A percentile compares a stretch with the other conserved stretches of the same genome.
These are phyloP conservation scores for Agrotis segetum DNA, from an alignment of 2,888 invertebrate genomes.

Conservation along the genomic window DNA sequence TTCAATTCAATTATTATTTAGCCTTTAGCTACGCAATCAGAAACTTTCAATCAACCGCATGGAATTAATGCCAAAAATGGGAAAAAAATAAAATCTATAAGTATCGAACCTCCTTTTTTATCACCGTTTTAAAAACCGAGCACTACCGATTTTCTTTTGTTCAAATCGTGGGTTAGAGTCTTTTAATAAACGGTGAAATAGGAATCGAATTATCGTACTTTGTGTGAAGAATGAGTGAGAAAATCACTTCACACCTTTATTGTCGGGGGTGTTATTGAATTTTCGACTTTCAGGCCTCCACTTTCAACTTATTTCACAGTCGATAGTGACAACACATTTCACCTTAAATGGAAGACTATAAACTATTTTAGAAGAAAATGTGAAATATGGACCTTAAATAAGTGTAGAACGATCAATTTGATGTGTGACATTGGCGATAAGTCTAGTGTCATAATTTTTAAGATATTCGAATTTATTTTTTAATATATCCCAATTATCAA, in stretches of 20 bases:
- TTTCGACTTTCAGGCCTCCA: neutral
- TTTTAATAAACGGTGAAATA: slow-evolving; percentile 3
- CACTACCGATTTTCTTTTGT: slow-evolving; percentile 1
- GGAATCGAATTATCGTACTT: neutral
- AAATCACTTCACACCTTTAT: neutral
- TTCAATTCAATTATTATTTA: neutral
- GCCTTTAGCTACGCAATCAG: slow-evolving; percentile 2
- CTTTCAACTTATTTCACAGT: no score
- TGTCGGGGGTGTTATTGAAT: neutral
- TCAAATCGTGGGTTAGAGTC: neutral
- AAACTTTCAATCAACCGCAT: no score
- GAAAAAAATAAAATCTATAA: no score
- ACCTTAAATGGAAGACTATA: neutral
- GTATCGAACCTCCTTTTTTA: no score
- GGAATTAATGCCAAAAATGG: neutral
- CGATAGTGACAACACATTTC: no score
- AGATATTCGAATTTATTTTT: no score
- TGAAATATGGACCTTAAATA: neutral
- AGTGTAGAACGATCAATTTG: neutral
- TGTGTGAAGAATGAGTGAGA: neutral
- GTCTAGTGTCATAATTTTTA: no score
- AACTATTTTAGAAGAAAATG: neutral
- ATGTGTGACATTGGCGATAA: neutral
- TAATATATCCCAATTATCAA: no score
- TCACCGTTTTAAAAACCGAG: neutral